Evolutionary conservation across 2,113 vertebrate species (phyloP).

Genomic region (Anolis carolinensis): DNA sequence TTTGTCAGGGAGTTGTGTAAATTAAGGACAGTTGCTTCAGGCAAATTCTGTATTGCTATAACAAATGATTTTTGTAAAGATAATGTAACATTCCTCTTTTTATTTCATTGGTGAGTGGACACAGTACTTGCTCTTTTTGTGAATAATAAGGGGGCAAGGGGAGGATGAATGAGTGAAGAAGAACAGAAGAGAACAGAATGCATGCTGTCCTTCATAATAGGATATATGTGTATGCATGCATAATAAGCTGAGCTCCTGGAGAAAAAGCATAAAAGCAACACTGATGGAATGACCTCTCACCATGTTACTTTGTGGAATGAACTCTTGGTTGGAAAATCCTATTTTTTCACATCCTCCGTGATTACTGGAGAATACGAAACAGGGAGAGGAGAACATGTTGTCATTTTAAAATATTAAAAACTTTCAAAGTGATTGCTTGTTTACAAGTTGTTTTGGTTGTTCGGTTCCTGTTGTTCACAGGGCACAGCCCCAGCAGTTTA

Average conservation of each 20-base stretch:
- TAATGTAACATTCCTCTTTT: not conserved
- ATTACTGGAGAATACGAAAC: not conserved
- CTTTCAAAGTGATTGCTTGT: not conserved
- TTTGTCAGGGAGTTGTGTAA: conserved; percentile 41
- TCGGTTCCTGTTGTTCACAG: not conserved
- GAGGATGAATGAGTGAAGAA: not conserved
- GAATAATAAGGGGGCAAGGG: not conserved
- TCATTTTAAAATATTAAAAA: not conserved
- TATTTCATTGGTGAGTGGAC: not conserved
- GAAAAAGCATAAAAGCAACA: not conserved
- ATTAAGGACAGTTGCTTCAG: conserved; percentile 39
- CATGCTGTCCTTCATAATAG: not conserved
- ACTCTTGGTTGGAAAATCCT: not conserved
- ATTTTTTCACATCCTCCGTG: not conserved
- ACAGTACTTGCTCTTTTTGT: not conserved
- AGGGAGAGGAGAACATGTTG: not conserved
- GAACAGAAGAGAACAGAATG: not conserved
- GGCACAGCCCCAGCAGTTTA: not conserved
- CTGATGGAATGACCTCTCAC: not conserved
- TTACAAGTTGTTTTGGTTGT: not conserved
- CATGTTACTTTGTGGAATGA: not conserved
- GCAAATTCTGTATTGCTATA: conserved; percentile 9
- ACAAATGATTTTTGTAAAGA: not conserved
- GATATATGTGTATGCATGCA: not conserved
- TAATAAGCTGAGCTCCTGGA: not conserved